phyloP scores from a whole-genome alignment of 92 coral and sea anemone species.

The Umimayanthus kanabou region DNA sequence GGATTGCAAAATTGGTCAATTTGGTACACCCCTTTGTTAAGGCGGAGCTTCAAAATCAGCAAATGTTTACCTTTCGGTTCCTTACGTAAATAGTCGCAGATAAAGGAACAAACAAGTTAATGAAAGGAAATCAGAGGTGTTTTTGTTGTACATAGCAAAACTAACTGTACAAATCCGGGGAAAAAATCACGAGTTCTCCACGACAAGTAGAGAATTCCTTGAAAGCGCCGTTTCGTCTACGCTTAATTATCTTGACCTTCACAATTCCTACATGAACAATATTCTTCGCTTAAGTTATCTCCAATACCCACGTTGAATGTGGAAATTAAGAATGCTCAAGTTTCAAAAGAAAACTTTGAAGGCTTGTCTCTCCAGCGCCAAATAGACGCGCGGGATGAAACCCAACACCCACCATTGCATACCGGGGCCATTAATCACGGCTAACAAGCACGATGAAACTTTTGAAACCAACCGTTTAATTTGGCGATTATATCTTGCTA shows the following conservation, averaged over 20 bases:
- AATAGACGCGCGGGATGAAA: constrained; percentile 44
- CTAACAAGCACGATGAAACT: constrained; percentile 48
- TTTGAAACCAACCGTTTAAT: constrained; percentile 47
- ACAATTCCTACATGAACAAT: background rate
- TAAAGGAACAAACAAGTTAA: constrained; percentile 32
- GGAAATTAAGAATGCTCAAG: constrained; percentile 31
- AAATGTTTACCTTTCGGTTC: constrained; percentile 21
- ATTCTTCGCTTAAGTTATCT: constrained; percentile 1
- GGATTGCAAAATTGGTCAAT: background rate
- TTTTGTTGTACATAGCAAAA: constrained; percentile 15
- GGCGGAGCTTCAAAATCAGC: constrained; percentile 22
- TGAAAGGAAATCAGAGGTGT: constrained; percentile 16
- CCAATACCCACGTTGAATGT: constrained; percentile 36
- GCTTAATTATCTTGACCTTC: constrained; percentile 33
- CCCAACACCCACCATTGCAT: constrained; percentile 22
- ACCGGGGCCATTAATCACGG: constrained; percentile 48
- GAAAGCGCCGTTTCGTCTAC: constrained; percentile 23
- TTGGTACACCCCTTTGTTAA: background rate
- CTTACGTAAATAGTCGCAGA: constrained; percentile 25
- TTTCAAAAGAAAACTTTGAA: constrained; percentile 32
- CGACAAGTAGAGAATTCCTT: background rate
- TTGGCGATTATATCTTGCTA: constrained; percentile 44
- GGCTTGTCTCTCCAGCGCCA: constrained; percentile 36
- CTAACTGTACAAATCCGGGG: background rate
- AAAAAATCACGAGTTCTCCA: background rate